phyloP scores from a whole-genome alignment of 1,140 invertebrate species.

The Hyposmocoma kahamanoa region DNA sequence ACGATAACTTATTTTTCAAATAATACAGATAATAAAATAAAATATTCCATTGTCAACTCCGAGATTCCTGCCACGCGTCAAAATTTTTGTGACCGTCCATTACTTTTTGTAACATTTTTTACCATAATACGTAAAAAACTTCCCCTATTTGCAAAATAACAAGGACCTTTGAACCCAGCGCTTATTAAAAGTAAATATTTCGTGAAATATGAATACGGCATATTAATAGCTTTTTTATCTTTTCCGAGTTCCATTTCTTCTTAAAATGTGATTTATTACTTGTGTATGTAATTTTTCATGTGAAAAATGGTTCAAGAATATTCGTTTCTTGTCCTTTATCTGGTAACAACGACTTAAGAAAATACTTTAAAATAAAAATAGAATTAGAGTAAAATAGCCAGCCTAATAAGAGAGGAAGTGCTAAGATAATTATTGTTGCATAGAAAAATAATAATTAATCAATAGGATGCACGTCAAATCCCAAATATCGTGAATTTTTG shows the following conservation, averaged over 20 bases:
- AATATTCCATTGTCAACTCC: conserved; percentile 30
- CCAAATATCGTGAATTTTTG: conserved; percentile 10
- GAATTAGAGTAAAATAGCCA: too few relatives aligned
- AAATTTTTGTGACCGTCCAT: conserved; percentile 27
- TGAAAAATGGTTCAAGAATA: too few relatives aligned
- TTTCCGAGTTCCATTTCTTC: too few relatives aligned
- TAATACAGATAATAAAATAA: background rate
- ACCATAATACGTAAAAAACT: conserved; percentile 34
- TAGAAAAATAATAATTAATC: too few relatives aligned
- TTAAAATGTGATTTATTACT: too few relatives aligned
- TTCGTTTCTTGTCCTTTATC: too few relatives aligned
- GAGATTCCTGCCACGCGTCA: conserved; percentile 34
- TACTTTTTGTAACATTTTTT: conserved; percentile 16
- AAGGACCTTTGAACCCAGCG: conserved; percentile 64
- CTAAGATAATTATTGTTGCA: too few relatives aligned
- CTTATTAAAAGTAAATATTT: conserved; percentile 73
- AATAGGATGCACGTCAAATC: conserved; percentile 18
- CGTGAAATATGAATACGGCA: conserved; percentile 44
- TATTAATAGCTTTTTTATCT: conserved; percentile 23
- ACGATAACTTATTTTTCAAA: too few relatives aligned
- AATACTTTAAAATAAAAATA: too few relatives aligned
- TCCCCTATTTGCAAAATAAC: conserved; percentile 62
- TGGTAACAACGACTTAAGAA: too few relatives aligned
- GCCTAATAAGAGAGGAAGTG: too few relatives aligned
- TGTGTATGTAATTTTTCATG: too few relatives aligned